These are phyloP conservation scores for Tonatia bakeri DNA, from an alignment of 2,113 vertebrate genomes.

Conservation along the genomic window DNA sequence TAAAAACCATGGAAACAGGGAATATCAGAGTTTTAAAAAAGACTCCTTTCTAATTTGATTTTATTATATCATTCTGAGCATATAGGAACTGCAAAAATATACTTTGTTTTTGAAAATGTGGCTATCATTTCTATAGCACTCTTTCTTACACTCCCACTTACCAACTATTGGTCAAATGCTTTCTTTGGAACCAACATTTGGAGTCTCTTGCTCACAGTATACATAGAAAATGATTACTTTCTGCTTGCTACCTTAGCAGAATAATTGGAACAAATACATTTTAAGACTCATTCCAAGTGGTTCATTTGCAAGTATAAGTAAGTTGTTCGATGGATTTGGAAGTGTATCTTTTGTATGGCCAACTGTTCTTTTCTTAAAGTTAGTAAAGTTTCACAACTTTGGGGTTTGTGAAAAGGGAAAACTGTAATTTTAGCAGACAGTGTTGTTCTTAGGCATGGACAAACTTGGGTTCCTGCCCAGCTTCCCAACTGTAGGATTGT, in stretches of 20 bases:
- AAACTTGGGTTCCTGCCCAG: slow-evolving; percentile 70
- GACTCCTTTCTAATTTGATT: slow-evolving; percentile 19
- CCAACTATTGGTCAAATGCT: slow-evolving; percentile 61
- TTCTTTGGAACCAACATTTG: slow-evolving; percentile 74
- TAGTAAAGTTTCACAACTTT: slow-evolving; percentile 76
- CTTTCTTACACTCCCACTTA: slow-evolving; percentile 37
- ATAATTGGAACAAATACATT: slow-evolving; percentile 78
- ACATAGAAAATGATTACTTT: slow-evolving; percentile 67
- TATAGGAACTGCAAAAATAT: slow-evolving; percentile 33
- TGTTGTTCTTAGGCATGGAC: slow-evolving; percentile 67
- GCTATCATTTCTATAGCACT: slow-evolving; percentile 57
- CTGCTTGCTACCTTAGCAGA: slow-evolving; percentile 63
- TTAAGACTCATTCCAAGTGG: slow-evolving; percentile 52
- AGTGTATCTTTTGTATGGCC: slow-evolving; percentile 71
- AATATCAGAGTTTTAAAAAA: background rate
- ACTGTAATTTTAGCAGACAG: slow-evolving; percentile 77
- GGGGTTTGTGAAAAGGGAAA: slow-evolving; percentile 76
- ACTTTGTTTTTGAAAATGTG: slow-evolving; percentile 54
- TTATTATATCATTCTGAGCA: slow-evolving; percentile 34
- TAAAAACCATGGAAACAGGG: background rate
- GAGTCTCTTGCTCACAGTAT: slow-evolving; percentile 65
- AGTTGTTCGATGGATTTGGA: slow-evolving; percentile 67
- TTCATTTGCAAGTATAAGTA: slow-evolving; percentile 72
- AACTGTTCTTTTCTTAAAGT: slow-evolving; percentile 65
- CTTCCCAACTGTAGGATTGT: slow-evolving; percentile 63